A percentile compares a stretch with the other conserved stretches of the same genome.
Evolutionary conservation across 1,140 invertebrate genomes (phyloP).

Genomic region (Heliconius nattereri): DNA sequence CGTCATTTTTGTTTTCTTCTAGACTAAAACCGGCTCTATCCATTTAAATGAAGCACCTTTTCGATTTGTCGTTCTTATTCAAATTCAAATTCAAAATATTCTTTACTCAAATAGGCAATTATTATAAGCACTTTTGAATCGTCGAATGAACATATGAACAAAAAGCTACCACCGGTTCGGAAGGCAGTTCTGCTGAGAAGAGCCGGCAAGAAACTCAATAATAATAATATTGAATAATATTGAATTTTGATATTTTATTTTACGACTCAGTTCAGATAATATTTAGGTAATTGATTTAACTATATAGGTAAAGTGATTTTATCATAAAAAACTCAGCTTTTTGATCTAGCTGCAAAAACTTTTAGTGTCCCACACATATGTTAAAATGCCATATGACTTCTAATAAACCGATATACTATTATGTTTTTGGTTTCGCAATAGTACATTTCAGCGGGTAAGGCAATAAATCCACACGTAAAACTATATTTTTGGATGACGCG

Average conservation of each 20-base stretch:
- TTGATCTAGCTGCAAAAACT: not conserved
- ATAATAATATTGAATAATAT: too few species aligned
- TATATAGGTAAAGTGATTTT: not conserved
- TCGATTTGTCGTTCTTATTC: conserved; percentile 36
- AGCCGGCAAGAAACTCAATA: too few species aligned
- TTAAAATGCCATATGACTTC: conserved; percentile 39
- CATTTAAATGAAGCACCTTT: conserved; percentile 74
- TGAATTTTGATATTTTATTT: conserved; percentile 12
- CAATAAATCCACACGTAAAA: conserved; percentile 10
- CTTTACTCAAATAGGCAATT: too few species aligned
- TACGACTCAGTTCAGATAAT: not conserved
- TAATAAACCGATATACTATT: conserved; percentile 37
- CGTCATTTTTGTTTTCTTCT: conserved; percentile 75
- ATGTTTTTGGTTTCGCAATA: conserved; percentile 28
- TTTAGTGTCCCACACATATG: conserved; percentile 23
- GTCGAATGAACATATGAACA: too few species aligned
- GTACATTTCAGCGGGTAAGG: conserved; percentile 2
- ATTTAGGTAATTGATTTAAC: not conserved
- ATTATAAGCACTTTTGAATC: too few species aligned
- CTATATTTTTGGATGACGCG: conserved; percentile 16
- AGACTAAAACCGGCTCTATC: conserved; percentile 73
- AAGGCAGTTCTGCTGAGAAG: too few species aligned
- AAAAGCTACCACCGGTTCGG: too few species aligned
- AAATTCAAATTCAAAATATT: too few species aligned
- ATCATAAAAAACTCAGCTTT: not conserved